Evolutionary conservation across 2,888 invertebrate species (phyloP), one percentile per base, ranked within the genome.

Genomic region (Dolomedes plantarius): DNA sequence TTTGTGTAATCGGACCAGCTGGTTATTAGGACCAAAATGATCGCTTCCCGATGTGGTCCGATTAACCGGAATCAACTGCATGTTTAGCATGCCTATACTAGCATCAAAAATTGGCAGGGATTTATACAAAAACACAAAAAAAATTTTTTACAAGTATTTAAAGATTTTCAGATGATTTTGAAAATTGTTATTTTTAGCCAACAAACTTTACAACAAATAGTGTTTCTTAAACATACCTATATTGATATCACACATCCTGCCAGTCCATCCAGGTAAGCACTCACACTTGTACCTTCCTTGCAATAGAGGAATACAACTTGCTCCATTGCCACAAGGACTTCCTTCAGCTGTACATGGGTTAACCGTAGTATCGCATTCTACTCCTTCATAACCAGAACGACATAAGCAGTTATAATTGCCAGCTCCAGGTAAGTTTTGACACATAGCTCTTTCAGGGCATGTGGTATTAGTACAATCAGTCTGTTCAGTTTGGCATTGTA

Each of bases 211-310:
- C n/a, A n/a, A n/a, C n/a, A n/a, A n/a, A n/a, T n/a, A n/a, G n/a
- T n/a, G n/a, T n/a, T n/a, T n/a, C n/a, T n/a, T n/a, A n/a, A n/a
- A n/a, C 68, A n/a, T 74, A 89, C 89, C 89, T 31, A 90, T 96
- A 91, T 98, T 97, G 19, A 93, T 94, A 91, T 98, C 97, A 91
- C 99, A 99, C 87, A 95, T 95, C 89, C 96, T 95, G 86, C 99
- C 99, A 91, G 97, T 97, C 99, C 99, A 99, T 64, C 99, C 99
- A 19, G 97, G 95, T 76, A 96, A 92, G 91, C 99, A 99, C 91
- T 97, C 96, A 91, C 99, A 99, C 91, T 96, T 95, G 91, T 95
- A 98, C 89, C 97, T 93, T 13, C 97, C 97, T 93, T 90, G 89
- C 91, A 96, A 96, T 80, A 97, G 93, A 64, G 96, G 97, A 88